Base-by-base conservation (phyloP, 2,888 invertebrate species). In the Ecliptopera silaceata region DNA sequence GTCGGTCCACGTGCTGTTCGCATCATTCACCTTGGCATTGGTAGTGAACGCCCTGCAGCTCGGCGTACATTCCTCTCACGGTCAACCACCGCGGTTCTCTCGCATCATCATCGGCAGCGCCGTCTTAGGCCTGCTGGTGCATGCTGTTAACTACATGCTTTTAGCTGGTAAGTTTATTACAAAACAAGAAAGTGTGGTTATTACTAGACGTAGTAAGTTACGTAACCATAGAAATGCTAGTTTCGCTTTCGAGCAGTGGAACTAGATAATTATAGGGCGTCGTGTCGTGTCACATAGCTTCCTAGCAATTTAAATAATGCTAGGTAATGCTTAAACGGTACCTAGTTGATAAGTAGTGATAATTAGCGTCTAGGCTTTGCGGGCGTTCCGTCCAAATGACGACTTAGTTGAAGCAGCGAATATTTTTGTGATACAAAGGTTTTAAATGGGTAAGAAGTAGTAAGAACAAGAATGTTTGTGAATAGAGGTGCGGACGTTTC, bases 11-110 rank as follows among this genome's bases (percentile, higher is more conserved):
- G 95, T 96, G 36, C 95, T 97, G 66, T 92, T 97, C 61, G 95
- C 95, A 0, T 97, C 97, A 0, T 93, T 97, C 59, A 95, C 96
- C 41, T 95, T 97, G 75, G 96, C 97, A 0, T 86, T 97, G 42
- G 83, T 96, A 4, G 94, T 97, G 4, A 97, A 97, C 84, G 95
- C 96, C 0, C 75, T 97, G 38, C 97, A 97, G 77, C 95, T 96
- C 0, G 91, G 96, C 38, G 92, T 95, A 0, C 97, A 97, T 77
- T 89, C 90, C 2, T 87, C 88, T n/a, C 91, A 91, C 66, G 83
- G 79, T 0, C 88, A 87, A 62, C 86, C 88, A 1, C 88, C 90
- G n/a, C 71, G 79, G 53, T 83, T 95, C 70, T 95, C 97, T 0
- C 88, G 95, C 45, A 93, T 94, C 12, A 95, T 97, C 6, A 90